Evolutionary conservation across 2,113 vertebrate species (phyloP).

Genomic region (Lynx canadensis): DNA sequence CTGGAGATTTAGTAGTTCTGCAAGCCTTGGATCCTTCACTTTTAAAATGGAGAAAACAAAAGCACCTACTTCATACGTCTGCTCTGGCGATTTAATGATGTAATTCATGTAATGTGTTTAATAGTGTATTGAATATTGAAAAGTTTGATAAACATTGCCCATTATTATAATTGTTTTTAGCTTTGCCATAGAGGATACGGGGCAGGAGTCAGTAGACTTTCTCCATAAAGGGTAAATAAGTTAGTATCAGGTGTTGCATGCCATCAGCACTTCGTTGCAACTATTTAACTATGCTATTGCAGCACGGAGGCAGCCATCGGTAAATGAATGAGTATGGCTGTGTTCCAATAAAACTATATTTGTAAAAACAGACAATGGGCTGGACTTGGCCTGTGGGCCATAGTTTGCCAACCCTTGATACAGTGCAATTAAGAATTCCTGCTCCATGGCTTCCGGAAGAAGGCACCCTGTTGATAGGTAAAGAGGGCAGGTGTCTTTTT

Average conservation of each 20-base stretch:
- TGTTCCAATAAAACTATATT: constrained; percentile 52
- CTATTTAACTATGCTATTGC: not conserved
- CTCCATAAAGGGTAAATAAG: not conserved
- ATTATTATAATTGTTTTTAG: not conserved
- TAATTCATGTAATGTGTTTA: not conserved
- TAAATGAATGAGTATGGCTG: not conserved
- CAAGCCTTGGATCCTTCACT: not conserved
- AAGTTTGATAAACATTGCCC: not conserved
- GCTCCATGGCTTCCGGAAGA: not conserved
- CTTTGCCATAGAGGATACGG: not conserved
- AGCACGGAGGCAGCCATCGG: not conserved
- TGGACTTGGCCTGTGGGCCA: not conserved
- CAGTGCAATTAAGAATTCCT: not conserved
- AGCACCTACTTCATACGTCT: not conserved
- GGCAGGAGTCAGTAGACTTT: not conserved
- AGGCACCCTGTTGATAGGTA: not conserved
- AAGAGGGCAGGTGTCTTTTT: not conserved
- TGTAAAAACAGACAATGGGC: not conserved
- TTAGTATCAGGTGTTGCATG: not conserved
- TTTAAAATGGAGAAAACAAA: not conserved
- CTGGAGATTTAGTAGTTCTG: not conserved
- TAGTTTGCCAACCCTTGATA: not conserved
- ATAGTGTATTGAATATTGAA: not conserved
- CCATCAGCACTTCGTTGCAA: not conserved
- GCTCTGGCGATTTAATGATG: not conserved